Base-by-base conservation (phyloP, 2,797 vertebrate species). In the Chaetophractus vellerosus region DNA sequence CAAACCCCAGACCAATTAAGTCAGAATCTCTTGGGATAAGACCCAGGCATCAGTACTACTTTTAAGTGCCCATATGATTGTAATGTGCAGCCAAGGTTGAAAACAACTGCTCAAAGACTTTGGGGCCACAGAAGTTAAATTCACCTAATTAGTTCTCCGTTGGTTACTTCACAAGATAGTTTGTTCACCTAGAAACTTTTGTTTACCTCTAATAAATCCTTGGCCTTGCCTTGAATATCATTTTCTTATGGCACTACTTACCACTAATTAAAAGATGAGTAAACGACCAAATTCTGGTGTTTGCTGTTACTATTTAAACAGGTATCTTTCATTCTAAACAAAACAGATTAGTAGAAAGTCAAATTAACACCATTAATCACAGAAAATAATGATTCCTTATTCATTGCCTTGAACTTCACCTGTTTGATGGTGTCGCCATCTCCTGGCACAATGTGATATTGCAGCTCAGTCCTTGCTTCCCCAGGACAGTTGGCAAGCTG, bases 381-480 rank as follows among this genome's bases (percentile, higher is more conserved):
- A 66, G 26, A 75, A 88, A 38, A 38, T 38, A 80, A 57, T 7
- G 50, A 38, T 23, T 75, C 52, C 19, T 93, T 23, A 23, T 11
- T 75, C 11, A 31, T 12, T 5, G 38, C 10, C 21, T 74, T 78
- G 38, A 50, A 28, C n/a, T 72, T 91, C 76, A 86, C 59, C 0
- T 72, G 57, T 92, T 96, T 38, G 38, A 23, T 45, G 19, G 66
- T 84, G 21, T 38, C 12, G 23, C 5, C 97, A 90, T 79, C 97
- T 96, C 88, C 81, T 95, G 97, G 93, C 78, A 6, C 8, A 19
- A 68, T n/a, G 6, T 63, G 41, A 59, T 55, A 96, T 19, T 90
- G 75, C 76, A 63, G 23, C 48, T 68, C 23, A 7, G 3, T 63
- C 33, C 31, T 74, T 24, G 26, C 0, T 8, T 24, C 11, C 8